Evolutionary conservation across 2,888 invertebrate species (phyloP).

Genomic region (Caenorhabditis virilis): DNA sequence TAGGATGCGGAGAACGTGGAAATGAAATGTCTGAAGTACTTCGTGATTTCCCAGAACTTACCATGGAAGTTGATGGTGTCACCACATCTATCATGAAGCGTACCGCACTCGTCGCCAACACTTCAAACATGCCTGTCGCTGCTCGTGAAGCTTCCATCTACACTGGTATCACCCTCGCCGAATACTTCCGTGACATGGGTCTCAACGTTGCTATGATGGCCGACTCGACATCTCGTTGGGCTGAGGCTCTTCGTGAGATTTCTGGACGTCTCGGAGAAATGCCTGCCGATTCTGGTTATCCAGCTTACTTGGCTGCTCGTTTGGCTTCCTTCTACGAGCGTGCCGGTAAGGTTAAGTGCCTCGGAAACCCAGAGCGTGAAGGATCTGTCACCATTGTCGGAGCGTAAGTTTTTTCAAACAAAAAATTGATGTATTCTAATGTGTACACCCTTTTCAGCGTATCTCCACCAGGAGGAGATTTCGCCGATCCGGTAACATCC

Average conservation of each 20-base stretch:
- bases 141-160: constrained; percentile 99
- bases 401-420: constrained; percentile 74
- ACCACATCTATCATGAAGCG: constrained; percentile 99
- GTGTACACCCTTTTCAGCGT: constrained; percentile 7
- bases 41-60: constrained; percentile 96
- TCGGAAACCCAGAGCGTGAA: constrained; percentile 83
- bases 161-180: constrained; percentile 96
- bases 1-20: constrained; percentile 98
- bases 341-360: constrained; percentile 87
- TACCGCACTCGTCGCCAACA: constrained; percentile 97
- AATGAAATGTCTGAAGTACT: constrained; percentile 99
- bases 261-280: constrained; percentile 98
- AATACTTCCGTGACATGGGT: constrained; percentile 88
- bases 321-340: constrained; percentile 99
- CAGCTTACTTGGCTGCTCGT: constrained; percentile 96
- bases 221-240: constrained; percentile 99
- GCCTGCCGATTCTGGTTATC: constrained; percentile 97
- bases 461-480: constrained; percentile 95
- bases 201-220: constrained; percentile 99
- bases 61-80: constrained; percentile 91
- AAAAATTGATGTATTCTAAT: not conserved
- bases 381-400: constrained; percentile 99
- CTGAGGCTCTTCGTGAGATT: constrained; percentile 98
- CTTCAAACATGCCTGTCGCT: constrained; percentile 99
- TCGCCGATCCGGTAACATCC: constrained; percentile 99